phyloP scores from a whole-genome alignment of 23 tunicate species.

The Clavelina lepadiformis region DNA sequence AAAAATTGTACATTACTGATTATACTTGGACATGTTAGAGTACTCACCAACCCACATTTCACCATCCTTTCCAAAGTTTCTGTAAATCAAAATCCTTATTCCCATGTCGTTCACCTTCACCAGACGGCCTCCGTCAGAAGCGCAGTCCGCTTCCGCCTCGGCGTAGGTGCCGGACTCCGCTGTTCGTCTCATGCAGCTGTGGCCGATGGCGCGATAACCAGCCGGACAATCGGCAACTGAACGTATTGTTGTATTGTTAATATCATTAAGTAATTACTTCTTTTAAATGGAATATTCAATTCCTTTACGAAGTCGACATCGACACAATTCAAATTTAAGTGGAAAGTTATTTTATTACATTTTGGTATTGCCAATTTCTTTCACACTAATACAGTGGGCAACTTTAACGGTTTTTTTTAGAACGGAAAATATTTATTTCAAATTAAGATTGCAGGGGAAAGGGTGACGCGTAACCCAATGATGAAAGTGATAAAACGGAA shows the following conservation, averaged over 20 bases:
- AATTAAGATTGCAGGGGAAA: too few relatives aligned
- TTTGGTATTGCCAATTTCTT: too few relatives aligned
- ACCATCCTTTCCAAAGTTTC: slow-evolving; percentile 31
- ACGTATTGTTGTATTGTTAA: too few relatives aligned
- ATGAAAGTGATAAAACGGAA: not conserved
- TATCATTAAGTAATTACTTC: too few relatives aligned
- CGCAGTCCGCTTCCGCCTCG: slow-evolving; percentile 51
- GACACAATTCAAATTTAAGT: too few relatives aligned
- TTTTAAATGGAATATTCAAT: too few relatives aligned
- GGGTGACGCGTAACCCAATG: not conserved
- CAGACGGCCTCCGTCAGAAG: slow-evolving; percentile 49
- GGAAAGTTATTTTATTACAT: too few relatives aligned
- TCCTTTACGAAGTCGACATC: too few relatives aligned
- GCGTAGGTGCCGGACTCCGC: slow-evolving; percentile 19
- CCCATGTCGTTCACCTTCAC: slow-evolving; percentile 44
- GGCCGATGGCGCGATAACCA: slow-evolving; percentile 62
- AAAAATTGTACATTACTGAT: too few relatives aligned
- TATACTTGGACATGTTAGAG: too few relatives aligned
- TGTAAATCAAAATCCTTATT: slow-evolving; percentile 4
- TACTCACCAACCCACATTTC: slow-evolving; percentile 66
- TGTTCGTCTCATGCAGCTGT: slow-evolving; percentile 41
- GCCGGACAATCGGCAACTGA: slow-evolving; percentile 84
- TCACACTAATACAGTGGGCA: too few relatives aligned
- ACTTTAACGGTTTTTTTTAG: too few relatives aligned
- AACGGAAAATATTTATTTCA: not conserved